Evolutionary conservation across 2,888 invertebrate species (phyloP), one percentile per base, ranked within the genome.

Genomic region (Archaeoteleia sp.): DNA sequence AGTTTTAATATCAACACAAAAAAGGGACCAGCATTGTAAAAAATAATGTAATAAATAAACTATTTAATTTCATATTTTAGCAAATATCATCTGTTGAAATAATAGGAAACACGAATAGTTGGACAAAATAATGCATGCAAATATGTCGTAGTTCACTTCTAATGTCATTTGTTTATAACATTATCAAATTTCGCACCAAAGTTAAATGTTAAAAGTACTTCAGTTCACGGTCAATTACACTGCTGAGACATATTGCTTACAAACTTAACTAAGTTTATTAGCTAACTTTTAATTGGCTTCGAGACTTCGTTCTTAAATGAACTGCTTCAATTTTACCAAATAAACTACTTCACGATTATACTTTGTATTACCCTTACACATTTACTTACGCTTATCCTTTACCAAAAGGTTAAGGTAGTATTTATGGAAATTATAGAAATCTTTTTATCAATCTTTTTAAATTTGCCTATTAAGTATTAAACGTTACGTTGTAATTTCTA

Each of bases 281-380:
- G 32, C 46, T 27, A 66, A 66, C 66, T 66, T 66, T 60, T 66
- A 66, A 66, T 66, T 66, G 66, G 66, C 48, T 66, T 43, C 30
- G 40, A 51, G 54, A 58, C 54, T 66, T 60, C 17, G 55, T 40
- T 46, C 65, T 61, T 48, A 57, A 61, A 57, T 48, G 40, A 69
- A 57, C 48, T 70, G 34, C 43, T 62, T 62, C 49, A 62, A 61
- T 61, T 53, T 61, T 61, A 32, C 53, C 34, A 46, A 61, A 61
- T 53, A 46, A 61, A 61, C 46, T 53, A 53, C 46, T 45, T 53
- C 42, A 51, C 51, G 34, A 51, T 60, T 51, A 60, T 58, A 46
- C 46, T 57, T 46, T 57, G 46, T 57, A 57, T 46, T 57, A 57
- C 45, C 46, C 46, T 35, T 58, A 35, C 27, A 42, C 39, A 5